phyloP scores from a whole-genome alignment of 2,888 invertebrate genomes.

The Macrophya alboannulata region DNA sequence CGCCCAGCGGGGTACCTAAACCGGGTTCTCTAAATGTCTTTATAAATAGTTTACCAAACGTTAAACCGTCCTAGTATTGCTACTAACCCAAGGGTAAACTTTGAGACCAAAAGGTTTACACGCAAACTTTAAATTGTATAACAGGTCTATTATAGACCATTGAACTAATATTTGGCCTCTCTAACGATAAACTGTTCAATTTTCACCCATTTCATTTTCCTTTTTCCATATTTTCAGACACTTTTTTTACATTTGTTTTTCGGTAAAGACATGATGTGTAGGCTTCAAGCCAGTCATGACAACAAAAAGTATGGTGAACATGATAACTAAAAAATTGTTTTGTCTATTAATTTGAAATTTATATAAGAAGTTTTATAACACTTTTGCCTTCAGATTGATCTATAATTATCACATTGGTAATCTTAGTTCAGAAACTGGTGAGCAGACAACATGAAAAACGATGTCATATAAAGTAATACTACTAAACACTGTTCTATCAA shows the following conservation, averaged over 20 bases:
- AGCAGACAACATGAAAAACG: too few relatives aligned
- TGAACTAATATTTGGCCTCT: neutral
- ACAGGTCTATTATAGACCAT: neutral
- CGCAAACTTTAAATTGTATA: neutral
- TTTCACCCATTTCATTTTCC: neutral
- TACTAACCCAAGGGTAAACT: neutral
- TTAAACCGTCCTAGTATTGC: neutral
- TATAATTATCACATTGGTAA: too few relatives aligned
- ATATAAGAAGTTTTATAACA: too few relatives aligned
- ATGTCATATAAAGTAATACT: too few relatives aligned
- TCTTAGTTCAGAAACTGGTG: too few relatives aligned
- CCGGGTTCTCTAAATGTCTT: neutral
- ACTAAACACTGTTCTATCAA: too few relatives aligned
- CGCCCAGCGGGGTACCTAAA: neutral
- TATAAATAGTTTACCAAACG: constrained; percentile 20
- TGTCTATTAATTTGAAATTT: neutral
- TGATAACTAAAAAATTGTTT: neutral
- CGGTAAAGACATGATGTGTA: neutral
- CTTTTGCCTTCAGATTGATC: too few relatives aligned
- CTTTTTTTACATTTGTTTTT: neutral
- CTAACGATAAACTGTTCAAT: neutral
- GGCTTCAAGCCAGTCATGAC: neutral
- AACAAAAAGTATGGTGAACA: neutral
- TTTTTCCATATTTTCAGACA: too few relatives aligned
- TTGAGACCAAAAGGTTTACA: neutral